These are phyloP conservation scores for Tyrophagus putrescentiae DNA, from an alignment of 1,140 invertebrate species.

Conservation along the genomic window DNA sequence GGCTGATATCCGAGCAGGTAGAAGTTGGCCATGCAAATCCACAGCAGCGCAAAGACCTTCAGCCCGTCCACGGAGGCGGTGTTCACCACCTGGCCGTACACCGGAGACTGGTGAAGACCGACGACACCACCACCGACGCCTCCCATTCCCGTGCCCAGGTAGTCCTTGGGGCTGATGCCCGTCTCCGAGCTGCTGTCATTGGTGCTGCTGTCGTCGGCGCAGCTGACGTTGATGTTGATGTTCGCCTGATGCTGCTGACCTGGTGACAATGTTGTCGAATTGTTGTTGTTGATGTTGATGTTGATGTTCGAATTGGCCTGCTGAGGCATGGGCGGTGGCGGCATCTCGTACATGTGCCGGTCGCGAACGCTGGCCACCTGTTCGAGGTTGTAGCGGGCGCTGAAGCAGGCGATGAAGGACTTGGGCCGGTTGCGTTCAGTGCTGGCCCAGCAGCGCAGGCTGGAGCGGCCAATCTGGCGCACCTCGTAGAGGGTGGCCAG, in stretches of 20 bases:
- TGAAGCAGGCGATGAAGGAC: slow-evolving; percentile 7
- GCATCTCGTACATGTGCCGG: slow-evolving; percentile 1
- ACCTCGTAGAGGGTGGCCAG: slow-evolving; percentile 8
- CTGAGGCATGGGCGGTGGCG: no score
- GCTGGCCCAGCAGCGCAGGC: neutral
- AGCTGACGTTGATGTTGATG: neutral
- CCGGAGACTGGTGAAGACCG: neutral
- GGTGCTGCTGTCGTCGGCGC: neutral
- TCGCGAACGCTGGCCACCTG: neutral
- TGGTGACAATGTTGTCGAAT: no score
- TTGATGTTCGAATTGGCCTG: no score
- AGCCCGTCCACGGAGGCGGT: slow-evolving; percentile 9
- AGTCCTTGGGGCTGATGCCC: slow-evolving; percentile 1
- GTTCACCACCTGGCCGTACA: neutral
- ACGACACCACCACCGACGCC: neutral
- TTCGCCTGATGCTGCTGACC: no score
- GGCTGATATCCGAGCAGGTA: slow-evolving; percentile 18
- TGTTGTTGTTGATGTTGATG: neutral
- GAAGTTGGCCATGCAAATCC: slow-evolving; percentile 18
- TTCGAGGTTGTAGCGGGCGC: neutral
- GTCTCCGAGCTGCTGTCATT: no score
- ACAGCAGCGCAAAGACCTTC: slow-evolving; percentile 13
- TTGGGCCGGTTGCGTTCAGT: neutral
- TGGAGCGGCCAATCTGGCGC: neutral
- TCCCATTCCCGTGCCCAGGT: neutral